Percentiles rank a stretch among this genome's conserved stretches.
Evolutionary conservation across 2,113 vertebrate species (phyloP).

Genomic region (Bolborhynchus lineola): DNA sequence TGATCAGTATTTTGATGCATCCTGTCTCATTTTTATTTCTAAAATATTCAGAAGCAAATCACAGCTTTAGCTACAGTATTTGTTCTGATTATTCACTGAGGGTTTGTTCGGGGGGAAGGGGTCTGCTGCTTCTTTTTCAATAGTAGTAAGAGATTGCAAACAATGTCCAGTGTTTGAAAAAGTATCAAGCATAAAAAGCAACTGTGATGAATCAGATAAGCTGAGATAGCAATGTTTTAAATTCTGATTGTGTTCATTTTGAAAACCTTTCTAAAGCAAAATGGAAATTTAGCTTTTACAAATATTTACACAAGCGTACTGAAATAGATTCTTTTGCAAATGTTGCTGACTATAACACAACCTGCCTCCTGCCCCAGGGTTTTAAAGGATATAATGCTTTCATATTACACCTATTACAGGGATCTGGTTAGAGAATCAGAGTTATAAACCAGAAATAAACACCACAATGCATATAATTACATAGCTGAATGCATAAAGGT

Average conservation of each 20-base stretch:
- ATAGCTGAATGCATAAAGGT: neutral
- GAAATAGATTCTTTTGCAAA: neutral
- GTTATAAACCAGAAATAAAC: neutral
- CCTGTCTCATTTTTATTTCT: neutral
- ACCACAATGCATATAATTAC: neutral
- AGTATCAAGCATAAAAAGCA: neutral
- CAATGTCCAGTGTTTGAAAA: neutral
- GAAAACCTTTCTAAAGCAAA: neutral
- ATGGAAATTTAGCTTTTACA: neutral
- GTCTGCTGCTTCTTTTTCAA: neutral
- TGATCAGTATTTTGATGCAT: neutral
- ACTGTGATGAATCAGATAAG: neutral
- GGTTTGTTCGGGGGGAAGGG: fast-evolving
- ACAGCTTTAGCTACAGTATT: neutral
- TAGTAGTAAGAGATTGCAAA: neutral
- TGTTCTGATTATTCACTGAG: neutral
- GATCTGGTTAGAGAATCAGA: neutral
- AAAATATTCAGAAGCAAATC: neutral
- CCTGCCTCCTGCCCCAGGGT: neutral
- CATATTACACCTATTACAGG: neutral
- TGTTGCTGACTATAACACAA: neutral
- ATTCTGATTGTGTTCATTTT: neutral
- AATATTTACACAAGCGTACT: neutral
- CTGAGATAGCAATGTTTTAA: neutral
- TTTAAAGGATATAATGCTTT: neutral